phyloP scores from a whole-genome alignment of 2,888 invertebrate genomes.

The Dexiosoma caninum region DNA sequence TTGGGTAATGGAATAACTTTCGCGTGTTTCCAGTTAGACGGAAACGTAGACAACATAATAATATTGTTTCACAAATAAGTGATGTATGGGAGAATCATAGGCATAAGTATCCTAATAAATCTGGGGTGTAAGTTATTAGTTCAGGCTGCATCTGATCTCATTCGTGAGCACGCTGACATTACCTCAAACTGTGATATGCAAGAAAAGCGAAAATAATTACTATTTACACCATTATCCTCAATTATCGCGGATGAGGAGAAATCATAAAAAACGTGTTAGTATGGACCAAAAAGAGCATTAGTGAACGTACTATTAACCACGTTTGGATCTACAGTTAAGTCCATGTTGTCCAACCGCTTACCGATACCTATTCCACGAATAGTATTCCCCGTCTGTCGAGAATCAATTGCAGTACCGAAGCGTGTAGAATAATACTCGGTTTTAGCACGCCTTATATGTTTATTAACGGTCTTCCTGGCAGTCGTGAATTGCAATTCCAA shows the following conservation, averaged over 20 bases:
- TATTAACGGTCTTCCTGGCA: not conserved
- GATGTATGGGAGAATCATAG: no score
- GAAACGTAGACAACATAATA: no score
- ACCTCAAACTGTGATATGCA: no score
- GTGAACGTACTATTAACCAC: not conserved
- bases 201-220: not conserved
- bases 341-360: not conserved
- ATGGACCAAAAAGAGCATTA: not conserved
- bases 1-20: no score
- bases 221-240: not conserved
- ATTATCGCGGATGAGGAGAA: not conserved
- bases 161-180: no score
- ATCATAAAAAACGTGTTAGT: not conserved
- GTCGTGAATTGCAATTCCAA: not conserved
- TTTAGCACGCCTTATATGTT: not conserved
- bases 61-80: no score
- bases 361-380: not conserved
- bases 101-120: no score
- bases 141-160: not conserved
- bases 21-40: no score
- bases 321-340: not conserved
- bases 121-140: no score
- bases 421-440: not conserved
- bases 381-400: not conserved
- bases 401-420: not conserved